Conservation (phyloP, 2,113 vertebrate species). For the Haemorhous mexicanus region DNA sequence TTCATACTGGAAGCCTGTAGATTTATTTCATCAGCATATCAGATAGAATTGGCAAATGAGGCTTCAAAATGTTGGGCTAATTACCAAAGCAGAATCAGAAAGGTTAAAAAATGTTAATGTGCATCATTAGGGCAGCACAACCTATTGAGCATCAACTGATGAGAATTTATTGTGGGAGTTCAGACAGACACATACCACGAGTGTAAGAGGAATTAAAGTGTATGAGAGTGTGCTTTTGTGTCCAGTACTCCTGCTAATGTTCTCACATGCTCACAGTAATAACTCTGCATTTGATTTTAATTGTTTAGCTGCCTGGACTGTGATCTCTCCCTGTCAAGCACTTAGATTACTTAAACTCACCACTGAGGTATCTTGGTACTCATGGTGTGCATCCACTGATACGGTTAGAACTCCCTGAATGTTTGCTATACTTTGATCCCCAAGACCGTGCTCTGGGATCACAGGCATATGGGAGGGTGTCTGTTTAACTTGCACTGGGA, state of each 20-base stretch:
- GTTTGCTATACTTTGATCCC: not conserved
- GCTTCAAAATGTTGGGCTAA: not conserved
- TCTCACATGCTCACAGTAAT: not conserved
- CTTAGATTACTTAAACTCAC: not conserved
- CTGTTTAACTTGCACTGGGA: not conserved
- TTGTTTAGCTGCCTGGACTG: not conserved
- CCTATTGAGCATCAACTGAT: slow-evolving; percentile 3
- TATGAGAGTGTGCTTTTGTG: not conserved
- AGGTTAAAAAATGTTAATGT: slow-evolving; percentile 18
- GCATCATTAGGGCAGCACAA: not conserved
- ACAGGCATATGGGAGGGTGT: not conserved
- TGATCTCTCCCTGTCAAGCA: not conserved
- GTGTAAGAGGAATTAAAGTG: not conserved
- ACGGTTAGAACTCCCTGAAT: not conserved
- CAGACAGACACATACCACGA: not conserved
- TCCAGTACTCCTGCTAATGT: not conserved
- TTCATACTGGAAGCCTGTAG: not conserved
- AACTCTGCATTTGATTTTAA: slow-evolving; percentile 27
- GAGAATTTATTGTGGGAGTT: slow-evolving; percentile 43
- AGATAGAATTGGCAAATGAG: not conserved
- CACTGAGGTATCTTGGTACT: not conserved
- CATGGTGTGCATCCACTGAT: rapidly evolving
- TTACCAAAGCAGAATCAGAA: slow-evolving; percentile 4
- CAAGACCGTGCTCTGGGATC: not conserved
- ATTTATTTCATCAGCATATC: not conserved